A percentile compares a stretch with the other conserved stretches of the same genome.
These are phyloP conservation scores for Zaprionus tsacasi DNA, from an alignment of 1,140 invertebrate genomes.

Conservation along the genomic window DNA sequence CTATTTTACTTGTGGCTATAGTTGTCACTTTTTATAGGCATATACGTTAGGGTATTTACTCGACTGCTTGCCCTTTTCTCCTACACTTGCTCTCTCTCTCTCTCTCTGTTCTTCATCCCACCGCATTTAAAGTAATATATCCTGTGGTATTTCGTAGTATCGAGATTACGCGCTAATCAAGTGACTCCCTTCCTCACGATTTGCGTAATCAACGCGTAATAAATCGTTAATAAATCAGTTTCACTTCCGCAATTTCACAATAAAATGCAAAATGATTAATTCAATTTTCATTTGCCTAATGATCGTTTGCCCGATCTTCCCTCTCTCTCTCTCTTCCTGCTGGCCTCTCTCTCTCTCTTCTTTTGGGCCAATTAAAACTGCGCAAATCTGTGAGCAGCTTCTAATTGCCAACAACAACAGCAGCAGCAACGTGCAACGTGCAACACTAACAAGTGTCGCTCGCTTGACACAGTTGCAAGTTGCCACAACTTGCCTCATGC, in stretches of 20 bases:
- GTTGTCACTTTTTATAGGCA: neutral
- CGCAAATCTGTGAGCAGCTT: conserved; percentile 47
- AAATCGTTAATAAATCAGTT: conserved; percentile 9
- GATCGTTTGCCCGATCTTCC: conserved; percentile 28
- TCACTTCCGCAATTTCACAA: conserved; percentile 11
- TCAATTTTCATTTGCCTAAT: conserved; percentile 64
- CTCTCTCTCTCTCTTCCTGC: neutral
- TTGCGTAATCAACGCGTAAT: conserved; percentile 1
- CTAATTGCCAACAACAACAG: conserved; percentile 68
- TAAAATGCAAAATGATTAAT: conserved; percentile 7
- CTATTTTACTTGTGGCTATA: too few species aligned
- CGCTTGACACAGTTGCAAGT: conserved; percentile 6
- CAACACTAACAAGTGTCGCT: conserved; percentile 6
- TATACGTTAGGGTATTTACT: too few species aligned
- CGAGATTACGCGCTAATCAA: conserved; percentile 18
- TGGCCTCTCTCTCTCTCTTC: neutral
- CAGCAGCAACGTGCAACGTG: conserved; percentile 28
- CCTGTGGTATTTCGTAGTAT: conserved; percentile 22
- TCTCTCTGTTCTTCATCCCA: neutral
- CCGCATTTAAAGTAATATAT: neutral
- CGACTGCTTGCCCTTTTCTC: neutral
- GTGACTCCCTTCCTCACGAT: neutral
- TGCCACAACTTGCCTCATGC: neutral
- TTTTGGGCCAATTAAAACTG: conserved; percentile 69
- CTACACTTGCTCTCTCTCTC: neutral